These are phyloP conservation scores for Cydia amplana DNA, from an alignment of 1,140 invertebrate genomes.

Conservation along the genomic window DNA sequence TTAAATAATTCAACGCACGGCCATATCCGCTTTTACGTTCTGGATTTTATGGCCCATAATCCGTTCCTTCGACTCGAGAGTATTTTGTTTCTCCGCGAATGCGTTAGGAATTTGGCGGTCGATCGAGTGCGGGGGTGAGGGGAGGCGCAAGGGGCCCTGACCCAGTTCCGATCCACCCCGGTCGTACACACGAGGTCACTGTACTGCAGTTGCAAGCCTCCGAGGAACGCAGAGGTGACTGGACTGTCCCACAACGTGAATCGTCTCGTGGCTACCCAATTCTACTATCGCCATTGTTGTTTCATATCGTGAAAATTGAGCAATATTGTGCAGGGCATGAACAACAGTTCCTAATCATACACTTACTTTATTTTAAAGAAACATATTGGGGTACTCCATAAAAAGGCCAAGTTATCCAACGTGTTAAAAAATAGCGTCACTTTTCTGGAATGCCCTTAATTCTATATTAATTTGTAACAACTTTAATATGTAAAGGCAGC, in stretches of 20 bases:
- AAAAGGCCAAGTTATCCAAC: too few relatives aligned
- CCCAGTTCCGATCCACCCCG: constrained; percentile 54
- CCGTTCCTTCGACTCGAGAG: constrained; percentile 37
- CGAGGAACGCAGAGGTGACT: constrained; percentile 67
- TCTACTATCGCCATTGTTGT: constrained; percentile 32
- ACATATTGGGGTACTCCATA: too few relatives aligned
- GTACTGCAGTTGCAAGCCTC: constrained; percentile 74
- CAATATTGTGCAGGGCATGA: too few relatives aligned
- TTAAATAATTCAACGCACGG: constrained; percentile 31
- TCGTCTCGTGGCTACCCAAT: neutral
- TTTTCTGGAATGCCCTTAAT: too few relatives aligned
- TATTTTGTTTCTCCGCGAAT: constrained; percentile 50
- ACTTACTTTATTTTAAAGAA: neutral
- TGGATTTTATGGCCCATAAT: constrained; percentile 38
- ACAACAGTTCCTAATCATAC: neutral
- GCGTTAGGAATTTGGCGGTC: constrained; percentile 70
- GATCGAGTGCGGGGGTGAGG: constrained; percentile 55
- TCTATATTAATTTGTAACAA: neutral
- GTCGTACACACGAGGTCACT: constrained; percentile 74
- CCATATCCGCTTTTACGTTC: constrained; percentile 40
- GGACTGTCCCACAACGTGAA: constrained; percentile 47
- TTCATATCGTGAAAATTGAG: neutral
- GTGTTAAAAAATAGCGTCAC: too few relatives aligned
- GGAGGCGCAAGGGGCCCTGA: constrained; percentile 56
- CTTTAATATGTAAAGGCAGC: neutral